phyloP scores from a whole-genome alignment of 2,888 invertebrate species.

The Protula sp. region DNA sequence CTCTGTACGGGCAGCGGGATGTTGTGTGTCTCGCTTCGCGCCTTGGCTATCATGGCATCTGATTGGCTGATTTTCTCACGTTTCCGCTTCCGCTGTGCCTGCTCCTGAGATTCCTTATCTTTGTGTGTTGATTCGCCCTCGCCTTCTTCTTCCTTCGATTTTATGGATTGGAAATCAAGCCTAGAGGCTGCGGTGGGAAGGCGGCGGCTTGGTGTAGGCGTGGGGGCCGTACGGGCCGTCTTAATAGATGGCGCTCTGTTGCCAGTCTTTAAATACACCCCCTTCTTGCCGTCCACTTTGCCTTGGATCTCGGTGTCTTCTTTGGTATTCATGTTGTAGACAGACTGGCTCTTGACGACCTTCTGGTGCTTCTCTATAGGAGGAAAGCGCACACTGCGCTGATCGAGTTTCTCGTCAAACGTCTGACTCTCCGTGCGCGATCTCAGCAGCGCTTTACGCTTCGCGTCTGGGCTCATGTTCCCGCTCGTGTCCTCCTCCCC shows the following conservation, averaged over 20 bases:
- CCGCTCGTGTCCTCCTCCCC: neutral
- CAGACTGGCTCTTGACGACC: neutral
- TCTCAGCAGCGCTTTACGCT: no score
- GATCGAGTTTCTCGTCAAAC: neutral
- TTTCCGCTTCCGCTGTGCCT: neutral
- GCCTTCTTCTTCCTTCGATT: neutral
- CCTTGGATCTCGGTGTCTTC: neutral
- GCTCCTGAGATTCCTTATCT: neutral
- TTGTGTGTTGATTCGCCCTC: neutral
- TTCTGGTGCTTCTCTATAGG: no score
- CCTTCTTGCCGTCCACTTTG: neutral
- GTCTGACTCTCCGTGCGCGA: no score
- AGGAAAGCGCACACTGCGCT: neutral
- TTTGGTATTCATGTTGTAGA: neutral
- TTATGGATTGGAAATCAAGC: neutral
- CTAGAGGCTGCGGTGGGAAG: neutral
- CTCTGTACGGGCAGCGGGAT: slow-evolving; percentile 41
- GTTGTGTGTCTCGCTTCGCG: slow-evolving; percentile 30
- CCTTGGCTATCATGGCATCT: slow-evolving; percentile 23
- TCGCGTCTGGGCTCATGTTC: neutral
- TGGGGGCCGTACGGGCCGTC: no score
- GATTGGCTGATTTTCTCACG: slow-evolving; percentile 4
- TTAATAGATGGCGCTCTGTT: neutral
- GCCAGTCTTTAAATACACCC: no score
- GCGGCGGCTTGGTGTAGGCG: neutral